Percentiles rank a stretch among this genome's conserved stretches.
phyloP scores from a whole-genome alignment of 2,888 invertebrate genomes.

The Cremastobaeus sp. region DNA sequence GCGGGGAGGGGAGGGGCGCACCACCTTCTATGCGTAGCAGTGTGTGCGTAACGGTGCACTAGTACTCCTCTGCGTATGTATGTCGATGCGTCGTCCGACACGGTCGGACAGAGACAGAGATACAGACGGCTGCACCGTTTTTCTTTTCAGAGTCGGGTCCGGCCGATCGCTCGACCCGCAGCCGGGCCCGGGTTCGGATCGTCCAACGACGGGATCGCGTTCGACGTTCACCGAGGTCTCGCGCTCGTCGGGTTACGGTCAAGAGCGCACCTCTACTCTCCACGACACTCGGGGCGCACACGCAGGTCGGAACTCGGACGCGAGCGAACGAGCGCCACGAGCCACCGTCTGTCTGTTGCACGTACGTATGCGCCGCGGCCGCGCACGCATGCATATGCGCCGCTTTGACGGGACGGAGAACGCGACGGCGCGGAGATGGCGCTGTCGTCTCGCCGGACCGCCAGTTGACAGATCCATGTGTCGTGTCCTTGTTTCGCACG shows the following conservation, averaged over 20 bases:
- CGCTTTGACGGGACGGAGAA: slow-evolving; percentile 47
- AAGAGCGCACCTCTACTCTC: slow-evolving; percentile 5
- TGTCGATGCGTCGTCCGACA: slow-evolving; percentile 28
- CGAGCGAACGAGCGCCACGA: slow-evolving; percentile 43
- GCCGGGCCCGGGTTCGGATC: background rate
- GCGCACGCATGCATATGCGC: slow-evolving; percentile 44
- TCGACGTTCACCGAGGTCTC: background rate
- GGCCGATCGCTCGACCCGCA: background rate
- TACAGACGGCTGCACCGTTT: no score
- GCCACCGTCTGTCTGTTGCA: slow-evolving; percentile 47
- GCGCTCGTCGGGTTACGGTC: background rate
- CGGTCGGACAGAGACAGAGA: slow-evolving; percentile 10
- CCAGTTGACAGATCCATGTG: no score
- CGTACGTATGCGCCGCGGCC: slow-evolving; percentile 31
- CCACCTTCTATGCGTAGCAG: background rate
- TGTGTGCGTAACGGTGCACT: background rate
- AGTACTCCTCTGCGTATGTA: background rate
- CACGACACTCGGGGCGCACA: slow-evolving; percentile 27
- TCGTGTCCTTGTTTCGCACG: no score
- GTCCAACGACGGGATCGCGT: background rate
- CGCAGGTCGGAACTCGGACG: slow-evolving; percentile 31
- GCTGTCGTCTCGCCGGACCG: no score
- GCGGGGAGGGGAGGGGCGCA: background rate
- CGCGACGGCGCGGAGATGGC: slow-evolving; percentile 41
- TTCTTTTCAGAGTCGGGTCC: background rate